Percentiles rank a stretch among this genome's conserved stretches.
Conservation (phyloP, 2,797 vertebrate genomes). For the Botia kubotai region DNA sequence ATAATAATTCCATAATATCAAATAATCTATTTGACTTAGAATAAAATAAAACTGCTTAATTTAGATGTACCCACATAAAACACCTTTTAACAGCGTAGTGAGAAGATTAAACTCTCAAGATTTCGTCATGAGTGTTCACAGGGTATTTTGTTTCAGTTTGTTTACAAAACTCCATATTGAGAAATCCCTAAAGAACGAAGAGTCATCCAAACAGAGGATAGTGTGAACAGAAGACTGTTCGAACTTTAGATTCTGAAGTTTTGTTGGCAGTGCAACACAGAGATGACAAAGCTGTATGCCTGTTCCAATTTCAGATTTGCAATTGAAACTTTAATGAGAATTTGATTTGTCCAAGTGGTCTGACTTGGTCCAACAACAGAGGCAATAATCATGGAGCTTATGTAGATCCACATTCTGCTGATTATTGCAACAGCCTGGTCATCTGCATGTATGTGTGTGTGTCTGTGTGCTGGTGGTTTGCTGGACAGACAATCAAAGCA, state of each 20-base stretch:
- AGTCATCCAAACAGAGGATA: conserved; percentile 31
- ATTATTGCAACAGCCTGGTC: conserved; percentile 52
- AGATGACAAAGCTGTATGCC: conserved; percentile 30
- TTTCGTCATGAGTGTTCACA: conserved; percentile 36
- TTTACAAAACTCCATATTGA: conserved; percentile 52
- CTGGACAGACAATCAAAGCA: conserved; percentile 41
- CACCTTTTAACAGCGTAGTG: not conserved
- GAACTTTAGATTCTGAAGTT: conserved; percentile 52
- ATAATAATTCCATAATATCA: too few species aligned
- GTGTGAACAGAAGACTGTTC: conserved; percentile 35
- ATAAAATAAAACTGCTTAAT: too few species aligned
- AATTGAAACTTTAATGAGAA: conserved; percentile 48
- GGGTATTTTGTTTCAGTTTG: conserved; percentile 46
- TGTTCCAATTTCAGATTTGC: conserved; percentile 37
- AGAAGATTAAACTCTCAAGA: not conserved
- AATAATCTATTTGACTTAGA: too few species aligned
- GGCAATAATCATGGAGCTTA: conserved; percentile 54
- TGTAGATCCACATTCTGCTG: conserved; percentile 54
- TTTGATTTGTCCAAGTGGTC: conserved; percentile 44
- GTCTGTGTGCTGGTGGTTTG: conserved; percentile 20
- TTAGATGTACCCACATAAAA: not conserved
- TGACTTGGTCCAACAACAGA: conserved; percentile 49
- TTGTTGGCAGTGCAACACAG: conserved; percentile 45
- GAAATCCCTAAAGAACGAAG: conserved; percentile 34
- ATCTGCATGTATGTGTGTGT: conserved; percentile 22